Base-by-base conservation (phyloP, 2,113 vertebrate species). In the Vireo altiloquus region DNA sequence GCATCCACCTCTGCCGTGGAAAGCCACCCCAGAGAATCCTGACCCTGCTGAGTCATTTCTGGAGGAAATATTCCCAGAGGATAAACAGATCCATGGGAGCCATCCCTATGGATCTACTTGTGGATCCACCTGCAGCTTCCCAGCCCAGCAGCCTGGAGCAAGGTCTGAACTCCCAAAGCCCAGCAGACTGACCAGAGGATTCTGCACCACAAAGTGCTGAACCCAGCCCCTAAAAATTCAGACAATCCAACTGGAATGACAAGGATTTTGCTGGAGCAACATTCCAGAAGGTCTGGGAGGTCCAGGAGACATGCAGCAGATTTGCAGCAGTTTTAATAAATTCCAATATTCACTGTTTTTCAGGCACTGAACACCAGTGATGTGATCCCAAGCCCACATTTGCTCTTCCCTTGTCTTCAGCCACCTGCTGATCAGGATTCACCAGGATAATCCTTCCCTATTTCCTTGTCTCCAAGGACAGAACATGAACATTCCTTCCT, bases 401-500 rank as follows among this genome's bases (percentile, higher is more conserved):
- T 27, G 18, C 19, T 47, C 30, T 39, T 33, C 61, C 52, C 33
- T 40, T 7, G 3, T 24, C 59, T 33, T 65, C 24, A 21, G 14
- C 25, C 47, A 56, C 21, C 25, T 0, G 0, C 23, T 13, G 15
- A 70, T 11, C 21, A 54, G 50, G 42, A 91, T 33, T 49, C 39
- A 12, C 21, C 1, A 3, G 35, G n/a, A 10, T 30, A 91, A 66
- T 7, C 37, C 46, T 42, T 18, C 53, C 50, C 50, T 46, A 1
- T 10, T 83, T 39, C 7, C 40, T 19, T 17, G 12, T 6, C 56
- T 53, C 75, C 42, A 24, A 33, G 44, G 33, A 9, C n/a, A 83
- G 44, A 52, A 33, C 2, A 5, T 0, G 3, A 37, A 4, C 0
- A 1, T 2, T 56, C 61, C 31, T 19, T 11, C 42, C 53, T 15